phyloP scores from a whole-genome alignment of 2,113 vertebrate species.

The Numida meleagris region DNA sequence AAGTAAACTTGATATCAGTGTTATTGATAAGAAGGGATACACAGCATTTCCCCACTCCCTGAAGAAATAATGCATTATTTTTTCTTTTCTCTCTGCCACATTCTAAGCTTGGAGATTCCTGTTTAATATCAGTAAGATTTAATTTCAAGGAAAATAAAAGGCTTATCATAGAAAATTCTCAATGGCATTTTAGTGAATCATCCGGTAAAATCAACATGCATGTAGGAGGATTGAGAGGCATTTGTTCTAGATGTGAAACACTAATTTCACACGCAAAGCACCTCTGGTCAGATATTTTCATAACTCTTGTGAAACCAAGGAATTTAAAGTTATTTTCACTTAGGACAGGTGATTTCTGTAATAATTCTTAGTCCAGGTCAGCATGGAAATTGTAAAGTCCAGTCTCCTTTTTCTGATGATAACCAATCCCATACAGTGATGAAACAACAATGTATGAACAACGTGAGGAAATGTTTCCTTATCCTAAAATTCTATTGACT shows the following conservation, averaged over 20 bases:
- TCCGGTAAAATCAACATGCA: background rate
- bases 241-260: background rate
- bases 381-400: background rate
- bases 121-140: background rate
- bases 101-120: background rate
- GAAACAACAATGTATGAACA: accelerated
- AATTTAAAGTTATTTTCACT: background rate
- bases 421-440: background rate
- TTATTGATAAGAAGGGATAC: background rate
- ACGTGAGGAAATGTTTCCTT: background rate
- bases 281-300: background rate
- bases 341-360: background rate
- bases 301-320: background rate
- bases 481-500: background rate
- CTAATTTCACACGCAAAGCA: background rate
- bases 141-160: background rate
- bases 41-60: background rate
- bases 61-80: background rate
- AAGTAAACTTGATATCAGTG: background rate
- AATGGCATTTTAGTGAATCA: background rate
- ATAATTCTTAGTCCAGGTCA: background rate
- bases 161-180: accelerated
- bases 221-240: background rate
- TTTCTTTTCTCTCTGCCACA: background rate
- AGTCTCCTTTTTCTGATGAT: background rate